Percentiles rank a stretch among this genome's conserved stretches.
These are phyloP conservation scores for Apodemia duryi DNA, from an alignment of 2,888 invertebrate species.

Conservation along the genomic window DNA sequence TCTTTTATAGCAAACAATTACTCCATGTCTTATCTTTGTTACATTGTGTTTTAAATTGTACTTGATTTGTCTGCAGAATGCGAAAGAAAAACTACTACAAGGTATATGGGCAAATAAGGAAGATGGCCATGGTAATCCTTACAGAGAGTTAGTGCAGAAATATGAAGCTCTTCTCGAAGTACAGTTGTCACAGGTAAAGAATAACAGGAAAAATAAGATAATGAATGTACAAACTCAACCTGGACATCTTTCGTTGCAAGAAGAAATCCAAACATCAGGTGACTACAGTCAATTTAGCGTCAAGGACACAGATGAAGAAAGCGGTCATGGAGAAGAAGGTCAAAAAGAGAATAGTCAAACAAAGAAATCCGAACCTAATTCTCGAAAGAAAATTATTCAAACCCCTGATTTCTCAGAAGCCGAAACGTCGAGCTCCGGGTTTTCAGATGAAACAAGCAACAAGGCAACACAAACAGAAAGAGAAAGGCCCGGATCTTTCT, in stretches of 20 bases:
- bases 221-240: constrained; percentile 52
- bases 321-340: constrained; percentile 79
- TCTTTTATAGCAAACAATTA: background rate
- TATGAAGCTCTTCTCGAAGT: constrained; percentile 90
- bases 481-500: constrained; percentile 86
- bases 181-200: constrained; percentile 82
- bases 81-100: constrained; percentile 73
- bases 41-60: background rate
- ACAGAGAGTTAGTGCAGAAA: constrained; percentile 89
- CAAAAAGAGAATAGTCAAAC: constrained; percentile 69
- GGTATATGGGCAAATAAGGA: constrained; percentile 76
- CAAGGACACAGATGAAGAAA: constrained; percentile 83
- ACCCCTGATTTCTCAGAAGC: constrained; percentile 92
- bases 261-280: constrained; percentile 87
- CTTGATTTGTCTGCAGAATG: constrained; percentile 50
- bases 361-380: constrained; percentile 60
- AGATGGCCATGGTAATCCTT: constrained; percentile 82
- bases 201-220: constrained; percentile 63
- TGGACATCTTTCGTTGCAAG: constrained; percentile 80
- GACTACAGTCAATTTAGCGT: constrained; percentile 83
- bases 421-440: constrained; percentile 91
- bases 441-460: constrained; percentile 90
- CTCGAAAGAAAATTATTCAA: constrained; percentile 81
- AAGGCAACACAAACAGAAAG: constrained; percentile 91
- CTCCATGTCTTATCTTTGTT: background rate